phyloP scores from a whole-genome alignment of 2,113 vertebrate genomes.

The Muntiacus reevesi region DNA sequence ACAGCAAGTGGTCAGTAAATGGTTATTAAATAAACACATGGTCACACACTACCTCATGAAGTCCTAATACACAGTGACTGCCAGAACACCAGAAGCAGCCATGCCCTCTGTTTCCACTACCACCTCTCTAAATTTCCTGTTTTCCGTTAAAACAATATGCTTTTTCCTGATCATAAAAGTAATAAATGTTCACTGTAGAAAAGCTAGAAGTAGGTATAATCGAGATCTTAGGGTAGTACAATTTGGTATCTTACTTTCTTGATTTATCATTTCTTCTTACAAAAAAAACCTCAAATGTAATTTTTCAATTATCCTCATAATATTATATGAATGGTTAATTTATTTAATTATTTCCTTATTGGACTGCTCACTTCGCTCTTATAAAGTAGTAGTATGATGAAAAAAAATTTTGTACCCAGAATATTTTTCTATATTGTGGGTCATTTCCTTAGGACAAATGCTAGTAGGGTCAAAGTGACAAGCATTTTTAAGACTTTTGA shows the following conservation, averaged over 20 bases:
- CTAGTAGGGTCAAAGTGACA: background rate
- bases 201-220: background rate
- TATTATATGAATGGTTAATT: background rate
- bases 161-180: background rate
- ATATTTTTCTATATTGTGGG: background rate
- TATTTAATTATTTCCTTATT: background rate
- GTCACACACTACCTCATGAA: background rate
- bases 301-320: slow-evolving; percentile 6
- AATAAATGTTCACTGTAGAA: background rate
- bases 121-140: background rate
- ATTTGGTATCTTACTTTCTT: background rate
- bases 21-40: background rate
- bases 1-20: background rate
- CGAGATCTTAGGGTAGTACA: background rate
- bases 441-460: slow-evolving; percentile 12
- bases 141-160: slow-evolving; percentile 18
- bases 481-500: slow-evolving; percentile 22
- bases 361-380: background rate
- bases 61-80: background rate
- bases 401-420: background rate
- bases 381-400: background rate
- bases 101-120: background rate
- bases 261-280: background rate
- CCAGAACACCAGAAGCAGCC: background rate
- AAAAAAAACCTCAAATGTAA: slow-evolving; percentile 9